These are phyloP conservation scores for Pseudorasbora parva DNA, from an alignment of 2,113 vertebrate genomes.

Conservation along the genomic window DNA sequence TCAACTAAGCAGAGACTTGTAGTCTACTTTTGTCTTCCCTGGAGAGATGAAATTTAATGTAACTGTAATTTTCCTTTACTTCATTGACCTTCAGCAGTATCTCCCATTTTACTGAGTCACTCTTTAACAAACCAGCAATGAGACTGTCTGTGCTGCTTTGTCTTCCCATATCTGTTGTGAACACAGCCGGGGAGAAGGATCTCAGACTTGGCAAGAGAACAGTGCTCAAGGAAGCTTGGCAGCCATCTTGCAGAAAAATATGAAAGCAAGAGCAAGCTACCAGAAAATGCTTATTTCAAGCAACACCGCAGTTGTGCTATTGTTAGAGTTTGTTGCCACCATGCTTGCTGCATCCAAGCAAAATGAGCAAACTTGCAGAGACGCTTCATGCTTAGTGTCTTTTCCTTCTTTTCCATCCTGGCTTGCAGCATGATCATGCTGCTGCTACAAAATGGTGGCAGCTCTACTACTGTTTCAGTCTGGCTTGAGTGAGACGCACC, in stretches of 20 bases:
- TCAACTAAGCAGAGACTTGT: too few species aligned
- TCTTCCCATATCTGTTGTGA: constrained; percentile 45
- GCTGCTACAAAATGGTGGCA: constrained; percentile 74
- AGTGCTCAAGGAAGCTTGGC: constrained; percentile 57
- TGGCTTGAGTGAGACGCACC: constrained; percentile 48
- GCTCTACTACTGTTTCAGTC: constrained; percentile 59
- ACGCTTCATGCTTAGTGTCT: constrained; percentile 38
- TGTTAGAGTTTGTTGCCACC: neutral
- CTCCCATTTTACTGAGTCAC: constrained; percentile 12
- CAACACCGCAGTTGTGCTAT: neutral
- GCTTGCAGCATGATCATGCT: constrained; percentile 64
- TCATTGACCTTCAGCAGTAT: constrained; percentile 8
- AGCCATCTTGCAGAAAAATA: constrained; percentile 58
- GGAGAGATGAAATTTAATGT: neutral
- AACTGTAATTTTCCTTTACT: constrained; percentile 21
- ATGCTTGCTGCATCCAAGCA: neutral
- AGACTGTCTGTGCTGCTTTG: constrained; percentile 32
- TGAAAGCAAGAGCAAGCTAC: constrained; percentile 47
- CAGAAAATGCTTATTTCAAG: constrained; percentile 19
- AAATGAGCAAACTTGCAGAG: constrained; percentile 29
- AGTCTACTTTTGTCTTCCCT: neutral
- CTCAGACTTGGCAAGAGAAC: constrained; percentile 61
- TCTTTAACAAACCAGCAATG: neutral
- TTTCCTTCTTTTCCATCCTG: constrained; percentile 55
- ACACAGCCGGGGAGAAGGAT: constrained; percentile 17